These are phyloP conservation scores for Pygocentrus nattereri DNA, from an alignment of 2,797 vertebrate genomes.

Conservation along the genomic window DNA sequence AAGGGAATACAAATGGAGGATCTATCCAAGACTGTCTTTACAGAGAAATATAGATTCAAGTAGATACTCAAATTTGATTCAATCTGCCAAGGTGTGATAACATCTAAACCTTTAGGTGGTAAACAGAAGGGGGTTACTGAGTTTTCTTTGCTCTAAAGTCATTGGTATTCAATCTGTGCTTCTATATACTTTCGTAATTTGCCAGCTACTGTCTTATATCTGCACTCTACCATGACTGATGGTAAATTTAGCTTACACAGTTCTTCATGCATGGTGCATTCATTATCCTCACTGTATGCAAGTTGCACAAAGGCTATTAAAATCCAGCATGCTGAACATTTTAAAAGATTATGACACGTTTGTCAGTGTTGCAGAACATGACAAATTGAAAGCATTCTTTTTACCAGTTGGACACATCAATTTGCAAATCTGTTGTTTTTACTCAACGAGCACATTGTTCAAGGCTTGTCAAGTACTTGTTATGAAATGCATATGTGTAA, in stretches of 20 bases:
- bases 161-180: neutral
- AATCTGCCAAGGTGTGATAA: neutral
- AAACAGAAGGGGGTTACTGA: neutral
- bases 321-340: constrained; percentile 19
- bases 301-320: neutral
- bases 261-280: neutral
- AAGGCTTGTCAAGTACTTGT: neutral
- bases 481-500: neutral
- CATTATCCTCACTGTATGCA: neutral
- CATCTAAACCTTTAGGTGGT: neutral
- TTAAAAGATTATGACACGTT: constrained; percentile 4
- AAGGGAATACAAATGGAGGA: neutral
- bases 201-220: neutral
- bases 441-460: neutral
- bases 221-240: neutral
- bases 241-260: neutral
- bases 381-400: neutral
- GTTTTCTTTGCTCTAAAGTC: neutral
- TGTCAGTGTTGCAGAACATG: neutral
- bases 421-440: constrained; percentile 25
- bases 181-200: neutral
- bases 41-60: neutral
- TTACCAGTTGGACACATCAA: neutral
- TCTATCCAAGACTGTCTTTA: neutral
- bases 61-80: no score